Percentiles rank a stretch among this genome's conserved stretches.
phyloP scores from a whole-genome alignment of 2,113 vertebrate genomes.

The Haemorhous mexicanus region DNA sequence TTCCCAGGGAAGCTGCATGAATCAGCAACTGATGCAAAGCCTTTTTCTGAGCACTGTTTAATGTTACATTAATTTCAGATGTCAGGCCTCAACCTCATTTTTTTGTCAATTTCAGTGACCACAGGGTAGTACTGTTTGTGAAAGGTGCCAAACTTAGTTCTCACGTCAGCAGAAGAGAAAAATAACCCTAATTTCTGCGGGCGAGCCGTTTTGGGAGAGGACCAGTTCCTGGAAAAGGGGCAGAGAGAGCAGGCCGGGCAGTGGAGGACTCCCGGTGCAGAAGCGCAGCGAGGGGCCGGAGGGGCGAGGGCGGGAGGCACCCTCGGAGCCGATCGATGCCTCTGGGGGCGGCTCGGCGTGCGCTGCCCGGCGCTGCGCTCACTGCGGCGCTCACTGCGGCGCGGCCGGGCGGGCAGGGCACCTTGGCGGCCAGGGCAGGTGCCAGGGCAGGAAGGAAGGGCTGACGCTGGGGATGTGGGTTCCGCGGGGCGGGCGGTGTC shows the following conservation, averaged over 20 bases:
- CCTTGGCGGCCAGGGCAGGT: background rate
- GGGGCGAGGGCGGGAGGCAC: background rate
- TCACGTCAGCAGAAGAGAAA: background rate
- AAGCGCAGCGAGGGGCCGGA: background rate
- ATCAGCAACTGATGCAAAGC: slow-evolving; percentile 28
- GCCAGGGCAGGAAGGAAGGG: background rate
- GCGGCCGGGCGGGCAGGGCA: background rate
- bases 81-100: background rate
- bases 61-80: background rate
- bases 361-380: background rate
- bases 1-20: slow-evolving; percentile 23
- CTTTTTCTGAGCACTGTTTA: background rate
- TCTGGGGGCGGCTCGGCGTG: background rate
- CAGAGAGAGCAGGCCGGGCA: background rate
- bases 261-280: background rate
- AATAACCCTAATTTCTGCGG: background rate
- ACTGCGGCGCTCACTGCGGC: background rate
- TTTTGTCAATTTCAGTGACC: background rate
- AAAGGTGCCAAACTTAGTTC: background rate
- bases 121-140: background rate
- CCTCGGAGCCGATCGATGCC: background rate
- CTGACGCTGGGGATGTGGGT: background rate
- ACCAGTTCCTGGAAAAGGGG: background rate
- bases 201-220: background rate
- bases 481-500: background rate